A percentile compares a stretch with the other conserved stretches of the same genome.
These are phyloP conservation scores for Ivindomyrus marchei DNA, from an alignment of 2,113 vertebrate species.

Conservation along the genomic window DNA sequence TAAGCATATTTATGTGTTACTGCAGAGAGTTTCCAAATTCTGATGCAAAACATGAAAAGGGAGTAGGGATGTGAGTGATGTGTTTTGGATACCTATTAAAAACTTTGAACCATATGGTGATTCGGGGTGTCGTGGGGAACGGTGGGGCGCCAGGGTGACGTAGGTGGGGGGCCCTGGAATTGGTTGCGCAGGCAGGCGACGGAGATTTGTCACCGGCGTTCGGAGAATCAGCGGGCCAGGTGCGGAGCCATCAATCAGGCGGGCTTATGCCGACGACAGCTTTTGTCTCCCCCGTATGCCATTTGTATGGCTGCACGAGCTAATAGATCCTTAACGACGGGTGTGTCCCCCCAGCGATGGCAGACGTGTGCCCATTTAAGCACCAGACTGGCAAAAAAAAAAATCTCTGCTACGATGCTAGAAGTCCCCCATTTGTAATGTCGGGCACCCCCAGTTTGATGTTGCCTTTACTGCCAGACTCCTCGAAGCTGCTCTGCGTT, in stretches of 20 bases:
- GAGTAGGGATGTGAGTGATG: slow-evolving; percentile 36
- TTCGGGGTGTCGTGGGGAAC: background rate
- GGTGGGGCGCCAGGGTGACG: slow-evolving; percentile 4
- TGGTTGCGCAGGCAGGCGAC: slow-evolving; percentile 26
- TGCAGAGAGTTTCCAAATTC: slow-evolving; percentile 38
- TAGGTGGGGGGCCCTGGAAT: slow-evolving; percentile 12
- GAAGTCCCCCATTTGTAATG: background rate
- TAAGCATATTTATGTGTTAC: slow-evolving; percentile 52
- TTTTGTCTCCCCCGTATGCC: slow-evolving; percentile 57
- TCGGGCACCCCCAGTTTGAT: background rate
- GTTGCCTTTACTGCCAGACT: background rate
- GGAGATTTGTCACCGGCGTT: slow-evolving; percentile 56
- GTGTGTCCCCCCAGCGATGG: slow-evolving; percentile 16
- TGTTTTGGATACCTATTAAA: slow-evolving; percentile 45
- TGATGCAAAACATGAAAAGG: slow-evolving; percentile 42
- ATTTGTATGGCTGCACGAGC: slow-evolving; percentile 67
- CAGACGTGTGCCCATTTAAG: background rate
- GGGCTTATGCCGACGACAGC: slow-evolving; percentile 59
- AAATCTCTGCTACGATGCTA: background rate
- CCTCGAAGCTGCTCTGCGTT: background rate
- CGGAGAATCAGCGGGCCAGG: slow-evolving; percentile 60
- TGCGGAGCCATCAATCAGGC: slow-evolving; percentile 64
- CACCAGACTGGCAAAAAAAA: slow-evolving; percentile 13
- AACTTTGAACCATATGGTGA: slow-evolving; percentile 32
- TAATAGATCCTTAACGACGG: slow-evolving; percentile 68